Evolutionary conservation across 2,113 vertebrate species (phyloP).

Genomic region (Agelaius phoeniceus): DNA sequence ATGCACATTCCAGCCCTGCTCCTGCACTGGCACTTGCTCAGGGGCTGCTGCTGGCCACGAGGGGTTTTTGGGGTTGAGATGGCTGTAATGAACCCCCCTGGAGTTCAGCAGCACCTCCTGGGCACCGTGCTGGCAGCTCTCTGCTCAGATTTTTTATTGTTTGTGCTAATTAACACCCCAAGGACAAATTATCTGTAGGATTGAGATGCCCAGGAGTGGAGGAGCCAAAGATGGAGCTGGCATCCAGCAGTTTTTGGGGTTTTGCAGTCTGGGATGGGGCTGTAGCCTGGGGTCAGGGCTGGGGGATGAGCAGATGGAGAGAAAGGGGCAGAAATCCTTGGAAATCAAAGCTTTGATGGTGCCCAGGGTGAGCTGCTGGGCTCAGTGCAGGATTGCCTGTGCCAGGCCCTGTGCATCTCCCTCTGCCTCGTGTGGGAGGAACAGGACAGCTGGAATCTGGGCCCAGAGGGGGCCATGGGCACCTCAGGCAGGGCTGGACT

Average conservation of each 20-base stretch:
- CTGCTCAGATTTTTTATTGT: not conserved
- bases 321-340: not conserved
- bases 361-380: not conserved
- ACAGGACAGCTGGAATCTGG: not conserved
- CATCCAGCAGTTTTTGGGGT: not conserved
- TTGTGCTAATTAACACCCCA: not conserved
- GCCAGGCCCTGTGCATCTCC: not conserved
- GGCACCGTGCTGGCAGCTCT: not conserved
- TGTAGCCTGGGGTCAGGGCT: not conserved
- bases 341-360: not conserved
- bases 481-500: not conserved
- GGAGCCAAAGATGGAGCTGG: not conserved
- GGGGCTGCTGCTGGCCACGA: not conserved
- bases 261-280: not conserved
- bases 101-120: not conserved
- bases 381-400: not conserved
- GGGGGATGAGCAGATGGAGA: not conserved
- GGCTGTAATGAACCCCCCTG: not conserved
- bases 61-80: not conserved
- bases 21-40: not conserved
- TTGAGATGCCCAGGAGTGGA: not conserved
- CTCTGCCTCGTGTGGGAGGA: rapidly evolving
- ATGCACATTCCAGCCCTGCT: rapidly evolving
- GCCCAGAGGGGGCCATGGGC: not conserved
- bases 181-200: not conserved